These are phyloP conservation scores for Lasioglossum leucozonium DNA, from an alignment of 2,888 invertebrate genomes.

Conservation along the genomic window DNA sequence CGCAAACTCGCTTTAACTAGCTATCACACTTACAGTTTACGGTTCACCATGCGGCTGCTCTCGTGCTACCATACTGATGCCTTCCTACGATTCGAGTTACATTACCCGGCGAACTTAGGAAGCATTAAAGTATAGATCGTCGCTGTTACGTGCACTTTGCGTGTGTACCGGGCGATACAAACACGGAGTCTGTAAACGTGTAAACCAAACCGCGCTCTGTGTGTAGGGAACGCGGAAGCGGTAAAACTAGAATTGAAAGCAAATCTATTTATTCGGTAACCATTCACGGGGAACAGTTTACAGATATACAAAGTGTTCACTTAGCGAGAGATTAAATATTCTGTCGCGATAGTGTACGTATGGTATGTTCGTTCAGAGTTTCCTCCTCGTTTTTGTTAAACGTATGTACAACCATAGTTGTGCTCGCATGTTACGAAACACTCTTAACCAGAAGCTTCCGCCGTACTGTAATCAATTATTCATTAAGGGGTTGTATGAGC, in stretches of 20 bases:
- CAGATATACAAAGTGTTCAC: not conserved
- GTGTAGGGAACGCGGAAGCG: not conserved
- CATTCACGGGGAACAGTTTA: not conserved
- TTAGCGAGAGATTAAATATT: not conserved
- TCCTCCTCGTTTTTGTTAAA: not conserved
- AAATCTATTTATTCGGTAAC: not conserved
- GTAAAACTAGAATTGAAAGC: not conserved
- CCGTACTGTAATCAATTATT: not conserved
- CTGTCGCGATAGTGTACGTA: not conserved
- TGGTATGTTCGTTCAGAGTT: not conserved
- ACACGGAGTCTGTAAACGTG: not conserved
- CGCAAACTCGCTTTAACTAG: slow-evolving; percentile 52
- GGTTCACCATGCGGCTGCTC: slow-evolving; percentile 22
- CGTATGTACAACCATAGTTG: not conserved
- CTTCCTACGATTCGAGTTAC: slow-evolving; percentile 49
- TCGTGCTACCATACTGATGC: slow-evolving; percentile 38
- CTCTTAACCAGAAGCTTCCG: not conserved
- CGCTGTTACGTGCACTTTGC: not conserved
- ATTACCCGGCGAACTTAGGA: not conserved
- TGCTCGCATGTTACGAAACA: not conserved
- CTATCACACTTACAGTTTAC: slow-evolving; percentile 58
- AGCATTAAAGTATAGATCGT: slow-evolving; percentile 18
- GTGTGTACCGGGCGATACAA: not conserved
- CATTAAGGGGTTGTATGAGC: not conserved
- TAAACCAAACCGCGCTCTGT: too few relatives aligned